Evolutionary conservation across 2,888 invertebrate species (phyloP).

Genomic region (Lasioglossum lativentre): DNA sequence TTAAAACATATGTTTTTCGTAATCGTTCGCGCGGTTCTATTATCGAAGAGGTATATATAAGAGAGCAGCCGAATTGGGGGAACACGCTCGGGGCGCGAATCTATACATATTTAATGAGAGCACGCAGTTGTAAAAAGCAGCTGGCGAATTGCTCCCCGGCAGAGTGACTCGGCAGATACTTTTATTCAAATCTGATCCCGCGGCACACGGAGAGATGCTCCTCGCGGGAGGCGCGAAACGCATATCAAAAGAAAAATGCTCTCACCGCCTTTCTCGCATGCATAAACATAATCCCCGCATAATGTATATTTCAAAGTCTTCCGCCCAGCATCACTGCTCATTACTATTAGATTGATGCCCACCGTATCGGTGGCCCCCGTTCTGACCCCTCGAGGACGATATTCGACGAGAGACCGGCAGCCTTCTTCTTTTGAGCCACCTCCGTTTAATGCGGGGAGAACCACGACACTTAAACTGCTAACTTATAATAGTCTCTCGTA

Average conservation of each 20-base stretch:
- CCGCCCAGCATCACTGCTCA: conserved; percentile 75
- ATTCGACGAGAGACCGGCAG: not conserved
- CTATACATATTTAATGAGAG: conserved; percentile 85
- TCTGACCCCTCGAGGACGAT: conserved; percentile 8
- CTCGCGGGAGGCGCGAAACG: conserved; percentile 70
- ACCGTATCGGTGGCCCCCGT: conserved; percentile 2
- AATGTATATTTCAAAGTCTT: conserved; percentile 82
- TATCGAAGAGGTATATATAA: conserved; percentile 59
- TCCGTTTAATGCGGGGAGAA: not conserved
- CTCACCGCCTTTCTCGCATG: conserved; percentile 81
- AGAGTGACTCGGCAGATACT: conserved; percentile 77
- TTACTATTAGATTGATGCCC: conserved; percentile 78
- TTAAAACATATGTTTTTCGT: conserved; percentile 79
- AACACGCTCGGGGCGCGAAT: conserved; percentile 72
- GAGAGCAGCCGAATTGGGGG: conserved; percentile 65
- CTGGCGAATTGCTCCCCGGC: conserved; percentile 69
- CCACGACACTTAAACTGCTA: not conserved
- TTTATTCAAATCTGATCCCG: conserved; percentile 83
- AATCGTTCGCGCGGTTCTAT: conserved; percentile 79
- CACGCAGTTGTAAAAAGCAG: conserved; percentile 81
- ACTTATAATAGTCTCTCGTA: not conserved
- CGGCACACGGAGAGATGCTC: conserved; percentile 74
- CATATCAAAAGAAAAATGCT: conserved; percentile 84
- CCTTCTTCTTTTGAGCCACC: not conserved
- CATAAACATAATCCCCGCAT: conserved; percentile 82